Base-by-base conservation (phyloP, 2,113 vertebrate genomes). In the Dicerorhinus sumatrensis region DNA sequence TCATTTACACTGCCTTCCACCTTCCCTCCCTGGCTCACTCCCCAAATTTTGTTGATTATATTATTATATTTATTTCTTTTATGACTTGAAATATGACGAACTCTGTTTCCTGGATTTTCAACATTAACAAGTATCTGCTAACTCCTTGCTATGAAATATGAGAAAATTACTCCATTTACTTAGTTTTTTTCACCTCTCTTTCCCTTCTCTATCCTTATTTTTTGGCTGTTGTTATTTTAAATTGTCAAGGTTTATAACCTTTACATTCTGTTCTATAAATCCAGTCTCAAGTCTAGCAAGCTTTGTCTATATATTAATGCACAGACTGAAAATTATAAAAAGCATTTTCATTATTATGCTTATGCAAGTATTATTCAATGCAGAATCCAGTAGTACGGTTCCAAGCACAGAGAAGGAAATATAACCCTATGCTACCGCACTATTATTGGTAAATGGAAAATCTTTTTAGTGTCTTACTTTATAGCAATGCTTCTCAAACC, bases 1-100 rank as follows among this genome's bases (percentile, higher is more conserved):
- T 80, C 72, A 48, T 54, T 67, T 72, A 46, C 18, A 77, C n/a
- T 36, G 46, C 21, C 17, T 95, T 46, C 36, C 17, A 70, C 10
- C 27, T 60, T 54, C 69, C 29, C 23, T 90, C 48, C 29, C 29
- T 79, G 54, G 25, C 12, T 93, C 5, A 27, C 29, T 29, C 5
- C 29, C 46, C 29, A 69, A 82, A 58, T 91, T 82, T 60, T 81
- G 5, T 86, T 48, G 48, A 73, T 86, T 54, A 51, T 51, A 76
- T 92, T 91, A 25, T 54, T 54, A 67, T 31, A 73, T 86, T 92
- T 31, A 12, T 58, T 84, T 89, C 33, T 87, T 75, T 92, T 60
- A 83, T 54, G 42, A 67, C 48, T 77, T 92, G 31, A 90, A 92
- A 94, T 90, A 48, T 46, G 12, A 82, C 11, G 75, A 93, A 79